These are phyloP conservation scores for Perithous albicinctus DNA, from an alignment of 2,888 invertebrate species.

Conservation along the genomic window DNA sequence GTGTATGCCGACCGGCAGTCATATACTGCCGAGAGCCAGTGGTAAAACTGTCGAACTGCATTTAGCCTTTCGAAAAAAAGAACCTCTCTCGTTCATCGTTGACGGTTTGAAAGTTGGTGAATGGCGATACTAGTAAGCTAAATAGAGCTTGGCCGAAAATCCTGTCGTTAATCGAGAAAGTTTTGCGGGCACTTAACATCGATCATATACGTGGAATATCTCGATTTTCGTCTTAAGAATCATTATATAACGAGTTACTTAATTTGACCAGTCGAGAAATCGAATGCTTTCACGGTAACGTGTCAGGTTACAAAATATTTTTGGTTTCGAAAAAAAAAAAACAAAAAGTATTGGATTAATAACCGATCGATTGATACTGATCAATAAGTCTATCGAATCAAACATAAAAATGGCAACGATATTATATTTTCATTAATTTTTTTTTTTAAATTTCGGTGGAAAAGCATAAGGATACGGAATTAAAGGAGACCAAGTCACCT, in stretches of 20 bases:
- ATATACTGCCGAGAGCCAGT: conserved; percentile 11
- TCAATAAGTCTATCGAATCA: not conserved
- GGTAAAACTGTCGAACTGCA: conserved; percentile 25
- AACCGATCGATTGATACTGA: not conserved
- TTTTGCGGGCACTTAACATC: conserved; percentile 8
- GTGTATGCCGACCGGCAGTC: conserved; percentile 5
- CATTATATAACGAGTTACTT: conserved; percentile 25
- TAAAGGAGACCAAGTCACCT: no score
- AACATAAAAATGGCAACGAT: not conserved
- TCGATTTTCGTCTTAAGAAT: conserved; percentile 26
- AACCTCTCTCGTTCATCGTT: conserved; percentile 22
- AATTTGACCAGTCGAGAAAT: not conserved
- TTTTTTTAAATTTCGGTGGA: not conserved
- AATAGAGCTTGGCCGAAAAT: conserved; percentile 62
- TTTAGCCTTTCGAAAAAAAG: conserved; percentile 21
- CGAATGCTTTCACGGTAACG: not conserved
- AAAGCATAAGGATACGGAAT: no score
- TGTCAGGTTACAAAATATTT: not conserved
- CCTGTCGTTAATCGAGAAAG: conserved; percentile 49
- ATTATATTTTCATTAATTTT: not conserved
- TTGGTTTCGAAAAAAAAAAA: not conserved
- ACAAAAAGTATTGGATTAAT: conserved; percentile 1
- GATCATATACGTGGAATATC: conserved; percentile 16
- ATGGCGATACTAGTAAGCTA: conserved; percentile 45
- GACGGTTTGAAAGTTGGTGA: conserved; percentile 61